A percentile compares a stretch with the other conserved stretches of the same genome.
Evolutionary conservation across 2,888 invertebrate genomes (phyloP).

Genomic region (Brachylomia viminalis): DNA sequence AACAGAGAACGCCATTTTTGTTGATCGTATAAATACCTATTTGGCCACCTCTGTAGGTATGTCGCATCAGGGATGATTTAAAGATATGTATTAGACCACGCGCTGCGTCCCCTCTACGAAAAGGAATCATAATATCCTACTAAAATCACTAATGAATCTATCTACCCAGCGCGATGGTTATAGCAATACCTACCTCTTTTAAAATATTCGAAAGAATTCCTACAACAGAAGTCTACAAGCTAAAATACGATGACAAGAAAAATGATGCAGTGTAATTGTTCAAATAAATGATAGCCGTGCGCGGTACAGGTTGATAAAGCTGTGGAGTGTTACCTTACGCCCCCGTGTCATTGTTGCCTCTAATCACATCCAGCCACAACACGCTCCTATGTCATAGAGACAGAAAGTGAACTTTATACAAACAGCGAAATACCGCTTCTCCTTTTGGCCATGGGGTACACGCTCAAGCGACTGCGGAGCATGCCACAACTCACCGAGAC

Average conservation of each 20-base stretch:
- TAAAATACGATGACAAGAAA: constrained; percentile 21
- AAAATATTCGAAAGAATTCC: not conserved
- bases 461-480: too few relatives aligned
- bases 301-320: constrained; percentile 20
- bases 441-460: not conserved
- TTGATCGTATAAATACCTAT: not conserved
- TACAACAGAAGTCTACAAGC: constrained; percentile 6
- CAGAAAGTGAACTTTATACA: not conserved
- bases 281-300: constrained; percentile 13
- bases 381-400: not conserved
- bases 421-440: not conserved
- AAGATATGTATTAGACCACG: too few relatives aligned
- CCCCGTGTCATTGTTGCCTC: constrained; percentile 30
- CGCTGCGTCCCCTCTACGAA: too few relatives aligned
- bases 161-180: too few relatives aligned
- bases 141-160: too few relatives aligned
- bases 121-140: too few relatives aligned
- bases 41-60: too few relatives aligned
- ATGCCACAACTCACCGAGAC: too few relatives aligned
- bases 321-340: constrained; percentile 27
- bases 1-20: not conserved
- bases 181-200: not conserved
- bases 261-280: constrained; percentile 11
- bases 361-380: constrained; percentile 31
- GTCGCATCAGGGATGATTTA: too few relatives aligned